Conservation (phyloP, 2,797 vertebrate genomes). For the Craterocephalus amniculus region DNA sequence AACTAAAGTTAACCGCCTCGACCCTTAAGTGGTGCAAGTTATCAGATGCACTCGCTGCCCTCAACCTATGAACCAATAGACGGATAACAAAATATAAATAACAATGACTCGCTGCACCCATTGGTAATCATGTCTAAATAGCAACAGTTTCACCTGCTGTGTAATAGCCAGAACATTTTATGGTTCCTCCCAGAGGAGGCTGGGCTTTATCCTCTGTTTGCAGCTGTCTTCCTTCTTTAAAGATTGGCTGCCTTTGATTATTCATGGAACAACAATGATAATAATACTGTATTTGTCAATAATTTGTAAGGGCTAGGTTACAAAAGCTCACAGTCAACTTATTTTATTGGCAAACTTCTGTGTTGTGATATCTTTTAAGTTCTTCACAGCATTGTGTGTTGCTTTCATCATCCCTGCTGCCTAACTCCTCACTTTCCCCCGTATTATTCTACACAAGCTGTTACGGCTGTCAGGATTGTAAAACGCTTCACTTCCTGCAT, state of each 20-base stretch:
- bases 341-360: not conserved
- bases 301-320: not conserved
- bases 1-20: conserved; percentile 45
- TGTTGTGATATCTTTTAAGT: not conserved
- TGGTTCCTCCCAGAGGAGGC: conserved; percentile 48
- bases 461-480: conserved; percentile 51
- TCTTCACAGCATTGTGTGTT: not conserved
- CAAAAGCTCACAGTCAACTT: not conserved
- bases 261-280: conserved; percentile 15
- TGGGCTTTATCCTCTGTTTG: conserved; percentile 46
- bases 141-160: conserved; percentile 81
- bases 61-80: conserved; percentile 56
- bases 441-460: conserved; percentile 45
- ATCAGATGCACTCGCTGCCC: conserved; percentile 31
- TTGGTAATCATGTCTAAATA: conserved; percentile 75
- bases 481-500: conserved; percentile 56
- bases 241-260: conserved; percentile 14
- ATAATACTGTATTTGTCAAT: conserved; percentile 13
- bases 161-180: conserved; percentile 53
- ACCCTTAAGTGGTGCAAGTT: conserved; percentile 35
- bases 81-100: conserved; percentile 74
- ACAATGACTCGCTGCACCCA: conserved; percentile 66
- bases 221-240: conserved; percentile 42
- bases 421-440: conserved; percentile 8
- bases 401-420: conserved; percentile 1